A percentile compares a stretch with the other conserved stretches of the same genome.
Conservation (phyloP, 2,888 invertebrate species). For the Pristionchus maxplancki region DNA sequence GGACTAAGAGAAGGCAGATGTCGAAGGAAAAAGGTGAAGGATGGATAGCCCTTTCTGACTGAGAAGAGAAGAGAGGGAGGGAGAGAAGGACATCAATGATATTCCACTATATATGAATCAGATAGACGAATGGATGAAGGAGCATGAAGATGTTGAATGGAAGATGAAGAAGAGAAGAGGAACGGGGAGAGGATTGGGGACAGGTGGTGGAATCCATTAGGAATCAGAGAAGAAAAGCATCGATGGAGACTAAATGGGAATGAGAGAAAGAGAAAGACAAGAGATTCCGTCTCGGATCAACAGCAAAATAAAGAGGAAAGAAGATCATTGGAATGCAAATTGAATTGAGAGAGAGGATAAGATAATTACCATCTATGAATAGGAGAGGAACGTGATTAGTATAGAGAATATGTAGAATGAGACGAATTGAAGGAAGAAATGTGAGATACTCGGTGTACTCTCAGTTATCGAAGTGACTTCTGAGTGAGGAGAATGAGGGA, state of each 20-base stretch:
- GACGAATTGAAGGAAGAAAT: not conserved
- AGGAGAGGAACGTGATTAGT: not conserved
- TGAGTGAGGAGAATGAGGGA: not conserved
- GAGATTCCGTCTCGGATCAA: not conserved
- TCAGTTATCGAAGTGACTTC: not conserved
- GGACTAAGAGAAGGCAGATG: not conserved
- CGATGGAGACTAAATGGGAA: not conserved
- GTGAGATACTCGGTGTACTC: not conserved
- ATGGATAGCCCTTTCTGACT: constrained; percentile 6
- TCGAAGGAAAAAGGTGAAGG: not conserved
- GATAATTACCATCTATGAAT: not conserved
- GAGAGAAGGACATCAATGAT: not conserved
- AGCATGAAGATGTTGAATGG: too few relatives aligned
- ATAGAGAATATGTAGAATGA: not conserved
- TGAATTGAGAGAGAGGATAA: not conserved
- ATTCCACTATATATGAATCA: not conserved
- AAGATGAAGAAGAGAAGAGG: not conserved
- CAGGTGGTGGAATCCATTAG: constrained; percentile 16
- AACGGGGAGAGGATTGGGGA: not conserved
- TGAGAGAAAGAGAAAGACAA: constrained; percentile 8
- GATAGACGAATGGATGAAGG: not conserved
- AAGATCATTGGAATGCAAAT: not conserved
- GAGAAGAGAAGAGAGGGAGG: not conserved
- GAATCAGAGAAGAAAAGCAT: not conserved
- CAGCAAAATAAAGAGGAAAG: not conserved